phyloP scores from a whole-genome alignment of 1,140 invertebrate genomes.

The Condylostylus longicornis region DNA sequence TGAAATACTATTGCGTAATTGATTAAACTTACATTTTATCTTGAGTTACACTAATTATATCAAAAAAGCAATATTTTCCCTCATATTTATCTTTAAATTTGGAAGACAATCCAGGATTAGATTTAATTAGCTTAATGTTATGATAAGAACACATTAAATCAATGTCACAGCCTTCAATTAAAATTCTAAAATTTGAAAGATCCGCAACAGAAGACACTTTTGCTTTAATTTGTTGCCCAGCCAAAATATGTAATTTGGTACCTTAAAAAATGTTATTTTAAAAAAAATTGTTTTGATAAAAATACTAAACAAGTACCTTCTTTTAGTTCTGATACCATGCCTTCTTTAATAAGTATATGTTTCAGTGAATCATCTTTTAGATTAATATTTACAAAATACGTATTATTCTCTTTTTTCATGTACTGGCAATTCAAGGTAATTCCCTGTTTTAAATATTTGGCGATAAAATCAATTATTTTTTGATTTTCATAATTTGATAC shows the following conservation, averaged over 20 bases:
- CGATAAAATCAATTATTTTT: constrained; percentile 40
- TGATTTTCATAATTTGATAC: constrained; percentile 37
- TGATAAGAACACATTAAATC: constrained; percentile 24
- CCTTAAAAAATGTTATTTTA: constrained; percentile 9
- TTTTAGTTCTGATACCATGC: constrained; percentile 18
- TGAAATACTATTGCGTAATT: too few species aligned
- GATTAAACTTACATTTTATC: constrained; percentile 24
- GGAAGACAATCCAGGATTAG: constrained; percentile 20
- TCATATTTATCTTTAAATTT: constrained; percentile 25
- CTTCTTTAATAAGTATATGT: constrained; percentile 15
- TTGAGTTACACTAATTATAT: constrained; percentile 25
- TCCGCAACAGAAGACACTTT: constrained; percentile 22
- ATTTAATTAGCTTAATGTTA: constrained; percentile 25
- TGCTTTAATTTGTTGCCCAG: constrained; percentile 25
- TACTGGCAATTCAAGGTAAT: constrained; percentile 23
- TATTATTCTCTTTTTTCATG: constrained; percentile 10
- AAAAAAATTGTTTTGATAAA: neutral
- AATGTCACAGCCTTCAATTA: constrained; percentile 18
- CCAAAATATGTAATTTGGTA: constrained; percentile 17
- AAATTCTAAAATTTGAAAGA: constrained; percentile 25
- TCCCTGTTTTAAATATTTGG: constrained; percentile 28
- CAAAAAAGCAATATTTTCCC: constrained; percentile 22
- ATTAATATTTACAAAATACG: constrained; percentile 17
- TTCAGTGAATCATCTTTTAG: constrained; percentile 20
- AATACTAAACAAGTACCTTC: constrained; percentile 10